Conservation (phyloP, 2,888 invertebrate species). For the Acrocera orbiculus region DNA sequence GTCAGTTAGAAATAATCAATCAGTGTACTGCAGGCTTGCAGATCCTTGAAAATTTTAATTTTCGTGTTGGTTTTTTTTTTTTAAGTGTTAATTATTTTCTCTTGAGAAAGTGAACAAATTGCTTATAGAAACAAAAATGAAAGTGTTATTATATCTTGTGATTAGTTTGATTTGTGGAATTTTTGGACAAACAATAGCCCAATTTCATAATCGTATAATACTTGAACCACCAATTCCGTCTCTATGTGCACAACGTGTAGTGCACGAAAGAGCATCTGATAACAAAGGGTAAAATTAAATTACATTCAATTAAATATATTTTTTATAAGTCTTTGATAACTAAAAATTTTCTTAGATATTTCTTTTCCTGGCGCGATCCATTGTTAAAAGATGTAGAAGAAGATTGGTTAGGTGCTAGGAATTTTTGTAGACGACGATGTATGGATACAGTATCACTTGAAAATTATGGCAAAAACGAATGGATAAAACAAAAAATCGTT, state of each 20-base stretch:
- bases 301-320: not conserved
- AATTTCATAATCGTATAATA: constrained; percentile 59
- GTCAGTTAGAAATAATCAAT: no score
- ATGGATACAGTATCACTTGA: constrained; percentile 80
- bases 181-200: constrained; percentile 22
- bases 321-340: not conserved
- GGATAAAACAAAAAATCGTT: constrained; percentile 62
- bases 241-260: constrained; percentile 53
- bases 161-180: no score
- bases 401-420: constrained; percentile 71
- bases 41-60: no score
- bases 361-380: constrained; percentile 74
- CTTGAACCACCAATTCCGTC: constrained; percentile 62
- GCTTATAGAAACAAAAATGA: no score
- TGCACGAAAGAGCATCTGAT: constrained; percentile 53
- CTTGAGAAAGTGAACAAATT: no score
- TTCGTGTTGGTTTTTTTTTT: no score
- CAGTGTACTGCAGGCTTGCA: no score
- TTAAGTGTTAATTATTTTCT: no score
- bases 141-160: no score
- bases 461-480: constrained; percentile 72
- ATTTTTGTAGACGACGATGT: constrained; percentile 72
- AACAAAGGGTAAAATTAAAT: constrained; percentile 38
- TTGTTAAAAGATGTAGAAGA: constrained; percentile 54
- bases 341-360: constrained; percentile 51